Percentiles rank a stretch among this genome's conserved stretches.
Evolutionary conservation across 2,797 vertebrate genomes (phyloP).

Genomic region (Pangasius larnaudii): DNA sequence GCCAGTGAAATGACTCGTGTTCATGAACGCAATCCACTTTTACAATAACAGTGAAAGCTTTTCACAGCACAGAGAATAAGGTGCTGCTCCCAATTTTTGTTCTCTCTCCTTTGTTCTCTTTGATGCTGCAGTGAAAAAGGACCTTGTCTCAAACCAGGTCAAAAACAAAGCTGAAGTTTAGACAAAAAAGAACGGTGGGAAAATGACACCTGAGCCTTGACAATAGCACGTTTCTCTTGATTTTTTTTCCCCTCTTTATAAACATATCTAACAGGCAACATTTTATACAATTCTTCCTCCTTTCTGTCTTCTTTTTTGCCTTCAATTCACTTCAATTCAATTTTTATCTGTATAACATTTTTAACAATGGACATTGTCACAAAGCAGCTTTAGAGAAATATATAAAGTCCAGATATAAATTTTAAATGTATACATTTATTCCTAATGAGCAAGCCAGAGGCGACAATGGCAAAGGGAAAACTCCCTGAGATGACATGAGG

Average conservation of each 20-base stretch:
- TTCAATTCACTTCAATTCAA: background rate
- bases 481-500: background rate
- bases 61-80: slow-evolving; percentile 11
- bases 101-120: slow-evolving; percentile 23
- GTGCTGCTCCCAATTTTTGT: slow-evolving; percentile 33
- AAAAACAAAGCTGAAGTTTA: slow-evolving; percentile 29
- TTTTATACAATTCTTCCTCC: background rate
- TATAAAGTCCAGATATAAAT: background rate
- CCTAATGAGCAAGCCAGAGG: too few relatives aligned
- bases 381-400: background rate
- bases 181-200: background rate
- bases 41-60: slow-evolving; percentile 38
- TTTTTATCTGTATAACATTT: background rate
- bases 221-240: slow-evolving; percentile 1
- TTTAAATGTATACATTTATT: background rate
- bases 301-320: background rate
- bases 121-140: slow-evolving; percentile 29
- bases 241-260: background rate
- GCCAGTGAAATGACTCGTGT: slow-evolving; percentile 24
- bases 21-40: slow-evolving; percentile 25
- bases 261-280: background rate
- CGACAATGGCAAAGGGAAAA: background rate
- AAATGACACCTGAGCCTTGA: slow-evolving; percentile 6
- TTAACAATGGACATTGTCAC: background rate
- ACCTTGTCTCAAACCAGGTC: slow-evolving; percentile 16